These are phyloP conservation scores for Caerostris darwini DNA, from an alignment of 1,140 invertebrate species.

Conservation along the genomic window DNA sequence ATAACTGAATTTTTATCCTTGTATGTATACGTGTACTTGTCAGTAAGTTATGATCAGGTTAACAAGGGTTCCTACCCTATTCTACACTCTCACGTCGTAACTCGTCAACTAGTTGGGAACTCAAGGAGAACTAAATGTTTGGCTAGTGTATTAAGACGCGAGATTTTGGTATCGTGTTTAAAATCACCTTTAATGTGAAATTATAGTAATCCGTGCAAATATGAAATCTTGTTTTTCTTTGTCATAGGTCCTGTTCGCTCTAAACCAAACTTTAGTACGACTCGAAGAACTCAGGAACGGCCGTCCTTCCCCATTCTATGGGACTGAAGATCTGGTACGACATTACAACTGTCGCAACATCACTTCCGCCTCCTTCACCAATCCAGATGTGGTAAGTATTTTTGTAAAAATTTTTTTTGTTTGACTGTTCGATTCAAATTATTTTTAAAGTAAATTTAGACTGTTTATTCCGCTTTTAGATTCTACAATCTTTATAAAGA, in stretches of 20 bases:
- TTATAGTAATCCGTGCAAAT: background rate
- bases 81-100: too few relatives aligned
- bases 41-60: too few relatives aligned
- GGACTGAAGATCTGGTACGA: constrained; percentile 84
- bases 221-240: constrained; percentile 36
- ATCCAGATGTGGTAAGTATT: constrained; percentile 3
- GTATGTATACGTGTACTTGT: too few relatives aligned
- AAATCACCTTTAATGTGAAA: too few relatives aligned
- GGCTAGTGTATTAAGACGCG: too few relatives aligned
- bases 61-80: too few relatives aligned
- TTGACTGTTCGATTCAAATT: background rate
- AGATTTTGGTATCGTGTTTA: too few relatives aligned
- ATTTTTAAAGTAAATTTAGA: background rate
- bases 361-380: constrained; percentile 83
- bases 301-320: constrained; percentile 79
- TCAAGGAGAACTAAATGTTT: too few relatives aligned
- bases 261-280: constrained; percentile 83
- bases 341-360: constrained; percentile 85
- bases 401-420: background rate
- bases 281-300: constrained; percentile 82
- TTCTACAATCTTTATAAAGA: too few relatives aligned
- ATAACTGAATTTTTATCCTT: too few relatives aligned
- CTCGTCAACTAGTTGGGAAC: too few relatives aligned
- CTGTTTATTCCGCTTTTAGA: background rate
- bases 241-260: constrained; percentile 83